Percentiles rank a stretch among this genome's conserved stretches.
These are phyloP conservation scores for Neosilurus hyrtlii DNA, from an alignment of 2,797 vertebrate genomes.

Conservation along the genomic window DNA sequence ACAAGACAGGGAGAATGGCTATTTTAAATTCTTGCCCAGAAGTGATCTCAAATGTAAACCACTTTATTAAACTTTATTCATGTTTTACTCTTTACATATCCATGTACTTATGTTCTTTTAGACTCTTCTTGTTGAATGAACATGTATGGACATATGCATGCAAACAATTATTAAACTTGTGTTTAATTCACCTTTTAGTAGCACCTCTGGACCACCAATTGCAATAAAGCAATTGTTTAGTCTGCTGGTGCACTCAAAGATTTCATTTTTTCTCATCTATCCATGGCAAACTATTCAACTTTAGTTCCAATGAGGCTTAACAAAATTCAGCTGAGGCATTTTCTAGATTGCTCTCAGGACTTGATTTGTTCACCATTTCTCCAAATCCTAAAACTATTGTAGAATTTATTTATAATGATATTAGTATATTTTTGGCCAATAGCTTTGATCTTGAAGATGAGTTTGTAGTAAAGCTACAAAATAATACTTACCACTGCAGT, in stretches of 20 bases:
- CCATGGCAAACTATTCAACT: background rate
- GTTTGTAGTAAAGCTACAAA: background rate
- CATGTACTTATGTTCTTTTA: background rate
- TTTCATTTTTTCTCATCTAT: background rate
- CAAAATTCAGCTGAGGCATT: background rate
- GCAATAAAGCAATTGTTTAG: background rate
- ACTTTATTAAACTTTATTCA: no score
- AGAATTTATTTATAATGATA: background rate
- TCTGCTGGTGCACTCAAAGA: background rate
- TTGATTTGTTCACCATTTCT: background rate
- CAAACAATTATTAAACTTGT: background rate
- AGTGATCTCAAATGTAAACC: background rate
- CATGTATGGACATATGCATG: background rate
- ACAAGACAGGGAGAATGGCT: constrained; percentile 19
- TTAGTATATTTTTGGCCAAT: background rate
- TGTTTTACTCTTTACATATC: background rate
- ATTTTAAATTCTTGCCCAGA: background rate
- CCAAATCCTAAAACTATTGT: background rate
- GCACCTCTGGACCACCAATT: background rate
- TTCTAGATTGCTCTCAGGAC: background rate
- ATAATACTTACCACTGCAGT: background rate
- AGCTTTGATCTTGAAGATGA: background rate
- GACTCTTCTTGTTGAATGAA: background rate
- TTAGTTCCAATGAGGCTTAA: background rate
- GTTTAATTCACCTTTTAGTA: no score